Percentiles rank a stretch among this genome's conserved stretches.
Conservation (phyloP, 2,888 invertebrate species). For the Clostera curtula region DNA sequence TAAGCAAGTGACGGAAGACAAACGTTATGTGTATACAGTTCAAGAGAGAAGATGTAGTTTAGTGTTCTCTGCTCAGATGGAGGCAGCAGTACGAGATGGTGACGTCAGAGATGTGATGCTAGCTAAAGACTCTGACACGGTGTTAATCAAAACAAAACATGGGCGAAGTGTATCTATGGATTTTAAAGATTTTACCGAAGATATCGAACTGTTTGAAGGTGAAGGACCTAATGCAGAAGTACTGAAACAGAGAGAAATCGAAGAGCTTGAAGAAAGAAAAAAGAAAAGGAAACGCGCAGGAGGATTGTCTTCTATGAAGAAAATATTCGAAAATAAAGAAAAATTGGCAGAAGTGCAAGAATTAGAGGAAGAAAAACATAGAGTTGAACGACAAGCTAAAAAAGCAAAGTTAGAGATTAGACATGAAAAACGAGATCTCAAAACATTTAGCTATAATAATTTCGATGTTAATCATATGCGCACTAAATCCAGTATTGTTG, state of each 20-base stretch:
- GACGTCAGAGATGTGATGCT: constrained; percentile 85
- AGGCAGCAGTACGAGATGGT: constrained; percentile 84
- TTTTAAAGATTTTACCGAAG: constrained; percentile 74
- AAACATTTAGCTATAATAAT: constrained; percentile 59
- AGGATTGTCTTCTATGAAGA: constrained; percentile 77
- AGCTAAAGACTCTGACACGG: constrained; percentile 83
- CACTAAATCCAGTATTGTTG: constrained; percentile 66
- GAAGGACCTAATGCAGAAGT: constrained; percentile 81
- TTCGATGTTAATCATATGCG: constrained; percentile 70
- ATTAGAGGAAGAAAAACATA: constrained; percentile 71
- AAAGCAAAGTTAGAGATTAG: constrained; percentile 56
- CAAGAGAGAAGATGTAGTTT: constrained; percentile 83
- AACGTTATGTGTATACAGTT: constrained; percentile 83
- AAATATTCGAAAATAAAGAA: constrained; percentile 87
- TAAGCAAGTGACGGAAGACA: constrained; percentile 74
- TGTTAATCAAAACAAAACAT: constrained; percentile 81
- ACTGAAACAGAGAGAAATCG: constrained; percentile 74
- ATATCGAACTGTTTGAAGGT: constrained; percentile 79
- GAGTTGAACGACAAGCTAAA: constrained; percentile 49
- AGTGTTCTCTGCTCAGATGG: constrained; percentile 82
- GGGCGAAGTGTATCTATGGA: constrained; percentile 85
- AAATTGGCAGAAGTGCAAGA: constrained; percentile 77
- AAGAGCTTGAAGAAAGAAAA: constrained; percentile 70
- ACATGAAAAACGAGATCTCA: constrained; percentile 65
- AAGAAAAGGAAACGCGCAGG: constrained; percentile 77